Conservation (phyloP, 2,797 vertebrate genomes). For the Aulostomus chinensis region DNA sequence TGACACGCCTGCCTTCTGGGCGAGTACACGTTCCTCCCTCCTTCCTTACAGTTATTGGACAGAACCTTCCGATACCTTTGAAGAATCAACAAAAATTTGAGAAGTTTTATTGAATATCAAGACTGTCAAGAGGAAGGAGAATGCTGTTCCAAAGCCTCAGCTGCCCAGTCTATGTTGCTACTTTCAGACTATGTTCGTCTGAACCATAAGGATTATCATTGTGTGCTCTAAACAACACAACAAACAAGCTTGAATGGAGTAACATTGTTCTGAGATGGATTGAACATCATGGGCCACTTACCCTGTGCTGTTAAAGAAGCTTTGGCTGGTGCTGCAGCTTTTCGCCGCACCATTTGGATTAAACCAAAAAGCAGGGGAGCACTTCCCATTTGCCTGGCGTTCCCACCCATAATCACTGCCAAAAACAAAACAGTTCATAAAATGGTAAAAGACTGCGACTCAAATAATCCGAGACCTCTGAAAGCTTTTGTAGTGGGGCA, state of each 20-base stretch:
- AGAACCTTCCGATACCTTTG: slow-evolving; percentile 92
- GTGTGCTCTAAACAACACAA: slow-evolving; percentile 39
- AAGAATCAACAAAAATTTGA: not conserved
- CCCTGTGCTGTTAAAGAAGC: slow-evolving; percentile 94
- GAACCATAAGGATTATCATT: slow-evolving; percentile 22
- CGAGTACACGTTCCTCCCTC: slow-evolving; percentile 83
- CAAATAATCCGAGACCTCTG: slow-evolving; percentile 40
- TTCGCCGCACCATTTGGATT: slow-evolving; percentile 84
- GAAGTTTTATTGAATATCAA: too few species aligned
- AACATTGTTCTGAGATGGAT: slow-evolving; percentile 53
- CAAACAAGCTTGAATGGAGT: slow-evolving; percentile 45
- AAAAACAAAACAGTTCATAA: too few species aligned
- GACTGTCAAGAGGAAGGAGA: too few species aligned
- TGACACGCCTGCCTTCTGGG: slow-evolving; percentile 88
- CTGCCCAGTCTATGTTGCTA: too few species aligned
- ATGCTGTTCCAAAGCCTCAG: too few species aligned
- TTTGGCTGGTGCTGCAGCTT: slow-evolving; percentile 90
- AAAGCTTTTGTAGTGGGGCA: slow-evolving; percentile 52
- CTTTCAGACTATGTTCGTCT: too few species aligned
- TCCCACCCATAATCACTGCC: slow-evolving; percentile 94
- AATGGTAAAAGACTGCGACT: slow-evolving; percentile 26
- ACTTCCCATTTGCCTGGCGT: slow-evolving; percentile 88
- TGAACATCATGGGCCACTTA: slow-evolving; percentile 76
- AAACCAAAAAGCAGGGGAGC: slow-evolving; percentile 95
- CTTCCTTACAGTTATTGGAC: slow-evolving; percentile 94